phyloP scores from a whole-genome alignment of 2,113 vertebrate genomes.

The Nymphicus hollandicus region DNA sequence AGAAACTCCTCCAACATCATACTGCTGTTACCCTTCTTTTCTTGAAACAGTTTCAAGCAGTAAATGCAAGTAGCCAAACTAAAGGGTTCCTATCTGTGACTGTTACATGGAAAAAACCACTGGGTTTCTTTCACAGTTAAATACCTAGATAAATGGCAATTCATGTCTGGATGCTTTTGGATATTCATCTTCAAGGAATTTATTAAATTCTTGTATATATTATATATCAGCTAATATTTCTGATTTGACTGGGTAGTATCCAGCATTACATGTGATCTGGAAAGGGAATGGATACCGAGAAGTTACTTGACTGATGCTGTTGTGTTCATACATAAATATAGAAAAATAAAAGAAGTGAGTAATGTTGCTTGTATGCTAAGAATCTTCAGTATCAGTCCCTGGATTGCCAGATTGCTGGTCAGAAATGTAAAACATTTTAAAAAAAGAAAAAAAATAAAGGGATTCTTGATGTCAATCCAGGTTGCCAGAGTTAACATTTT shows the following conservation, averaged over 20 bases:
- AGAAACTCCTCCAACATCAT: too few relatives aligned
- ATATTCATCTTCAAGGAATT: background rate
- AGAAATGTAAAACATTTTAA: background rate
- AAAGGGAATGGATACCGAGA: background rate
- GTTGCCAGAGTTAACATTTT: background rate
- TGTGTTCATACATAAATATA: background rate
- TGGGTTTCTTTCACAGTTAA: fast-evolving
- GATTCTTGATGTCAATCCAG: background rate
- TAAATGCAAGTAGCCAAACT: background rate
- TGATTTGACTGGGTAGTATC: background rate
- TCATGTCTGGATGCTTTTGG: background rate
- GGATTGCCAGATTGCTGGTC: background rate
- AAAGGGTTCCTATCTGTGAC: background rate
- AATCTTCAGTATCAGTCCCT: background rate
- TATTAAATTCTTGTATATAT: background rate
- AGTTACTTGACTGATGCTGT: background rate
- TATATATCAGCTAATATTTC: background rate
- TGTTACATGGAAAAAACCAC: background rate
- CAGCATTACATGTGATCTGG: background rate
- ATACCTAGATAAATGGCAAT: background rate
- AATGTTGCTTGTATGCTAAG: background rate
- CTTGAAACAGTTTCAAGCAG: background rate
- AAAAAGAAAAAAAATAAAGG: background rate
- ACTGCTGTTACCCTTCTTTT: background rate
- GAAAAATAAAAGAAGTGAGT: background rate